phyloP scores from a whole-genome alignment of 2,113 vertebrate species.

The Felis catus region F.catus_Fca126_mat1.0 CM031415.1:132774001-132774500 shows the following conservation, averaged over 20 bases:
- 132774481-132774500: neutral
- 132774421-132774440: neutral
- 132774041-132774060: neutral
- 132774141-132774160: neutral
- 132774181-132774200: neutral
- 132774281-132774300: neutral
- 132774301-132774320: neutral
- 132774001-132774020: neutral
- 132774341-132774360: neutral
- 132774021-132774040: neutral
- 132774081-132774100: neutral
- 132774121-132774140: neutral
- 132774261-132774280: neutral
- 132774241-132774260: neutral
- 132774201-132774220: neutral
- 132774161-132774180: neutral
- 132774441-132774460: neutral
- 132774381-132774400: neutral
- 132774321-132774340: neutral
- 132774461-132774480: neutral
- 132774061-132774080: neutral
- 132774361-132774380: neutral
- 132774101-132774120: neutral
- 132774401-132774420: neutral
- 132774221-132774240: neutral